Percentiles rank a stretch among this genome's conserved stretches.
phyloP scores from a whole-genome alignment of 2,797 vertebrate species.

The Myotis planiceps region DNA sequence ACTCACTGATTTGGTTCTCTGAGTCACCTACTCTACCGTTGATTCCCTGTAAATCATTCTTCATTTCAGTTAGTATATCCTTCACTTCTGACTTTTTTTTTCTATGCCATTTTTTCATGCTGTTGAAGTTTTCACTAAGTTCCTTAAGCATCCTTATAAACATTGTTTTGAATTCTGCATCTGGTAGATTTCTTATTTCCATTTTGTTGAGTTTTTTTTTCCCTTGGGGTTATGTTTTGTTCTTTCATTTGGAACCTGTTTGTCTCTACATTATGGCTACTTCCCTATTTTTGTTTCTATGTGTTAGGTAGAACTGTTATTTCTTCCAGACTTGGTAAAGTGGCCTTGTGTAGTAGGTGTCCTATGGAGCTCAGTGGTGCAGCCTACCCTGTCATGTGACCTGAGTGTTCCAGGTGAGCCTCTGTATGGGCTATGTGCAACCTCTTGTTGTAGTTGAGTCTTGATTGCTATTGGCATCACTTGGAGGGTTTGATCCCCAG shows the following conservation, averaged over 20 bases:
- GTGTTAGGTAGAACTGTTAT: neutral
- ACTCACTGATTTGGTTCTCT: neutral
- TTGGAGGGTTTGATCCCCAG: neutral
- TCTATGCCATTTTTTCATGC: neutral
- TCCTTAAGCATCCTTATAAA: neutral
- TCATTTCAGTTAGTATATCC: neutral
- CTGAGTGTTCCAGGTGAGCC: neutral
- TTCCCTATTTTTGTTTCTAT: neutral
- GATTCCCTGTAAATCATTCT: neutral
- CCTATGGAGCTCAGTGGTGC: neutral
- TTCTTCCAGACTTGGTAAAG: neutral
- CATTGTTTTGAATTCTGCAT: neutral
- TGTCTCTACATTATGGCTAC: neutral
- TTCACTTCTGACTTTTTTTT: neutral
- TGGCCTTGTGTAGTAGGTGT: neutral
- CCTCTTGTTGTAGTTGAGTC: neutral
- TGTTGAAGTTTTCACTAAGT: neutral
- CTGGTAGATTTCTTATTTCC: neutral
- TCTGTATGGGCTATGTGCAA: neutral
- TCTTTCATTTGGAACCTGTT: neutral
- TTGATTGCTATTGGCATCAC: neutral
- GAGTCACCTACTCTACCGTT: neutral
- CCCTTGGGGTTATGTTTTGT: neutral
- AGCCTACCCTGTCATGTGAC: neutral
- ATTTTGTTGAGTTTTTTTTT: neutral